Evolutionary conservation across 1,140 invertebrate species (phyloP).

Genomic region (Scaptomyza hsui): DNA sequence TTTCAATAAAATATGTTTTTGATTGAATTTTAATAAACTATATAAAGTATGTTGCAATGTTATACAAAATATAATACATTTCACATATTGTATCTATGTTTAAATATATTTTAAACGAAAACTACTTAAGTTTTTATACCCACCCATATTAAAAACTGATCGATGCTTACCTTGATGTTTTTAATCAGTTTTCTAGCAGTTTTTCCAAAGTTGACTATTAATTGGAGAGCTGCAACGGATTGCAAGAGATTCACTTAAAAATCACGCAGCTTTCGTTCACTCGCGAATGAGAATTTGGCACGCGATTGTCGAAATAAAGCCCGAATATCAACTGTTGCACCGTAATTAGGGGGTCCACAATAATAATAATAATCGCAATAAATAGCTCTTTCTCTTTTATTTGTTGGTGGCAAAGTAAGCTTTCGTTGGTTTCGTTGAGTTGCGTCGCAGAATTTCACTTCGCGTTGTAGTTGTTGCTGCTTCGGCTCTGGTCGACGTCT

Average conservation of each 20-base stretch:
- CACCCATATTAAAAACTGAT: background rate
- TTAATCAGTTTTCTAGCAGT: background rate
- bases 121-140: background rate
- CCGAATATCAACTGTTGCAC: slow-evolving; percentile 68
- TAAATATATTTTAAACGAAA: no score
- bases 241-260: slow-evolving; percentile 17
- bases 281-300: slow-evolving; percentile 38
- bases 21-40: no score
- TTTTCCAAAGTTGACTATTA: slow-evolving; percentile 3
- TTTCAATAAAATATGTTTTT: background rate
- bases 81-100: no score
- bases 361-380: slow-evolving; percentile 9
- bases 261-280: slow-evolving; percentile 46
- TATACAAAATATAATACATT: no score
- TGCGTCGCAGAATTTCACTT: slow-evolving; percentile 32
- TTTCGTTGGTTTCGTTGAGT: slow-evolving; percentile 35
- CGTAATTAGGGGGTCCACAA: slow-evolving; percentile 4
- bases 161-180: slow-evolving; percentile 12
- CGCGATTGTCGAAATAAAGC: slow-evolving; percentile 60
- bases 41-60: no score
- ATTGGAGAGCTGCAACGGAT: slow-evolving; percentile 1
- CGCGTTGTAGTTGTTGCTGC: slow-evolving; percentile 25
- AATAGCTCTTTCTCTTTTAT: slow-evolving; percentile 40
- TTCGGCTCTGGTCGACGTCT: slow-evolving; percentile 62
- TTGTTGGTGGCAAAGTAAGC: slow-evolving; percentile 21